phyloP scores from a whole-genome alignment of 2,888 invertebrate species.

The Megalurothrips usitatus region DNA sequence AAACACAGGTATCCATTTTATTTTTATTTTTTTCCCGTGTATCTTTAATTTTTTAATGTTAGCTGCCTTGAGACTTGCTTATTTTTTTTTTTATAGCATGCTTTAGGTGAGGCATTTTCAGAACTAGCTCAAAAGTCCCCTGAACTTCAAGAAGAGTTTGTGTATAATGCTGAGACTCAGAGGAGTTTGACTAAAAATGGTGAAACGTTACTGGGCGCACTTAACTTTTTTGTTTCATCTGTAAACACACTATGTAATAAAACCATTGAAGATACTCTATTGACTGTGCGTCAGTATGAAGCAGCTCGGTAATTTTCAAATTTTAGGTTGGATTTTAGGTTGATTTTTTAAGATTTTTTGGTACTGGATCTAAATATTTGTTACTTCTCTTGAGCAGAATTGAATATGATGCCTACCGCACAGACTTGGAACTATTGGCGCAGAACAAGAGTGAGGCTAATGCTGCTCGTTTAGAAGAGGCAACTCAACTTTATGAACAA shows the following conservation, averaged over 20 bases:
- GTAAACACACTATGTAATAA: constrained; percentile 94
- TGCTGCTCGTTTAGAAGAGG: constrained; percentile 65
- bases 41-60: not conserved
- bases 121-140: constrained; percentile 95
- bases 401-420: constrained; percentile 96
- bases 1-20: constrained; percentile 57
- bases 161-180: constrained; percentile 94
- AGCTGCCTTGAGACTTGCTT: not conserved
- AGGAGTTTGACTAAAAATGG: constrained; percentile 89
- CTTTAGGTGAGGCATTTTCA: constrained; percentile 87
- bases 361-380: constrained; percentile 28
- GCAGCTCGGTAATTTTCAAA: constrained; percentile 59
- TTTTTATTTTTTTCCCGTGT: not conserved
- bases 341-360: constrained; percentile 28
- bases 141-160: constrained; percentile 89
- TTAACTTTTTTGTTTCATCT: constrained; percentile 94
- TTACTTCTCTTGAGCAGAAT: constrained; percentile 55
- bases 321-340: constrained; percentile 19
- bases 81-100: constrained; percentile 54
- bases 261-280: constrained; percentile 92
- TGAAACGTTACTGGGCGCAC: constrained; percentile 83
- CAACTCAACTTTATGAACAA: constrained; percentile 73
- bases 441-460: constrained; percentile 57
- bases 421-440: constrained; percentile 81
- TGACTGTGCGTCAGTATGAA: constrained; percentile 73